A percentile compares a stretch with the other conserved stretches of the same genome.
These are phyloP conservation scores for Sebastes matsubarae DNA, from an alignment of 2,797 vertebrate genomes.

Conservation along the genomic window DNA sequence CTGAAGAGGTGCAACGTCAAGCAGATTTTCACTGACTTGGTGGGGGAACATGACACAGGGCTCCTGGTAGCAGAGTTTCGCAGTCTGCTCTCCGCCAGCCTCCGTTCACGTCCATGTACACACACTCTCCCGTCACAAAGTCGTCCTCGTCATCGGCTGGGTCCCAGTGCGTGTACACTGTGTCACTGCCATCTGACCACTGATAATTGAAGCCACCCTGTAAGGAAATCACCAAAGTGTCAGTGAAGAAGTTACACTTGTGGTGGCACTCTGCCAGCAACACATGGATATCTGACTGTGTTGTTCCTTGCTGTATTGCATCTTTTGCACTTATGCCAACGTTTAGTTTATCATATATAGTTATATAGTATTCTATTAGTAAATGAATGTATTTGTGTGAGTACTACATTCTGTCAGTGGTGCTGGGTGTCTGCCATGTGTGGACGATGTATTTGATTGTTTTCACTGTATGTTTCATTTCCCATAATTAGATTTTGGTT, in stretches of 20 bases:
- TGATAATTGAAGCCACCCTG: conserved; percentile 89
- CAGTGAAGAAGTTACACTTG: not conserved
- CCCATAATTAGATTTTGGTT: not conserved
- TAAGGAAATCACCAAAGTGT: conserved; percentile 15
- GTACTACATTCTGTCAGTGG: not conserved
- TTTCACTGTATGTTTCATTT: not conserved
- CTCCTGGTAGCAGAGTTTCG: conserved; percentile 85
- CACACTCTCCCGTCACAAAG: conserved; percentile 84
- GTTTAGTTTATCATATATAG: too few species aligned
- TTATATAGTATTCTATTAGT: too few species aligned
- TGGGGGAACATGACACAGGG: conserved; percentile 85
- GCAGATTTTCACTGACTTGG: conserved; percentile 80
- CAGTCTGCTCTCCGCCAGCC: conserved; percentile 88
- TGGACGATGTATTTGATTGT: not conserved
- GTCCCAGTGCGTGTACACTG: conserved; percentile 90
- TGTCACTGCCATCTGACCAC: conserved; percentile 91
- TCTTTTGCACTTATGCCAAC: not conserved
- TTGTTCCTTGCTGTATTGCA: not conserved
- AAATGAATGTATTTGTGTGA: too few species aligned
- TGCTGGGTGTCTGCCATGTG: not conserved
- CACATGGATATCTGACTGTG: not conserved
- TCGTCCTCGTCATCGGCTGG: conserved; percentile 80
- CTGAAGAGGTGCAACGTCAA: not conserved
- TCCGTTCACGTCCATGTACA: conserved; percentile 89
- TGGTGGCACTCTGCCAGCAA: not conserved